phyloP scores from a whole-genome alignment of 1,140 invertebrate genomes.

The Cotesia glomerata region DNA sequence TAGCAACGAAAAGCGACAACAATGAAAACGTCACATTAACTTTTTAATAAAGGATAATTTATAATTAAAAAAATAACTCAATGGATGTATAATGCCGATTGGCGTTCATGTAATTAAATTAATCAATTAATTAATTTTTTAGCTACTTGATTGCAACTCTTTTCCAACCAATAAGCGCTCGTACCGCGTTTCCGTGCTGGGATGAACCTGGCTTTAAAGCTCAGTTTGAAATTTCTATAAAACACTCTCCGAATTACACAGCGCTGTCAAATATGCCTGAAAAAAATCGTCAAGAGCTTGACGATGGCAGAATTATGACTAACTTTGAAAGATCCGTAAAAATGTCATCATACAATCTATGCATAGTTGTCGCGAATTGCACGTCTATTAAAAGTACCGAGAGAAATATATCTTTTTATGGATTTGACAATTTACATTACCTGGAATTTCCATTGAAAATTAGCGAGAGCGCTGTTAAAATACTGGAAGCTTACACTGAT shows the following conservation, averaged over 20 bases:
- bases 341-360: constrained; percentile 80
- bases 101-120: too few species aligned
- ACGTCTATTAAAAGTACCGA: constrained; percentile 28
- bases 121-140: not conserved
- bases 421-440: not conserved
- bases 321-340: constrained; percentile 34
- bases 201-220: constrained; percentile 72
- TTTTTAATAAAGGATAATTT: too few species aligned
- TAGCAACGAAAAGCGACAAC: too few species aligned
- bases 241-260: constrained; percentile 53
- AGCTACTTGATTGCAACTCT: constrained; percentile 59
- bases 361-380: constrained; percentile 72
- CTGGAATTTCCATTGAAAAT: constrained; percentile 1
- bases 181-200: constrained; percentile 74
- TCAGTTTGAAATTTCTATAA: constrained; percentile 62
- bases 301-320: constrained; percentile 30
- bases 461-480: constrained; percentile 11
- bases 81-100: too few species aligned
- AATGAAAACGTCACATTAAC: too few species aligned
- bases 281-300: constrained; percentile 31
- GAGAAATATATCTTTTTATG: constrained; percentile 31
- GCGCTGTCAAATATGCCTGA: constrained; percentile 63
- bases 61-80: too few species aligned
- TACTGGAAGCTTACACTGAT: constrained; percentile 21
- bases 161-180: constrained; percentile 71